Conservation (phyloP, 53 echinoderm and acorn worm genomes). For the Henricia sp. region DNA sequence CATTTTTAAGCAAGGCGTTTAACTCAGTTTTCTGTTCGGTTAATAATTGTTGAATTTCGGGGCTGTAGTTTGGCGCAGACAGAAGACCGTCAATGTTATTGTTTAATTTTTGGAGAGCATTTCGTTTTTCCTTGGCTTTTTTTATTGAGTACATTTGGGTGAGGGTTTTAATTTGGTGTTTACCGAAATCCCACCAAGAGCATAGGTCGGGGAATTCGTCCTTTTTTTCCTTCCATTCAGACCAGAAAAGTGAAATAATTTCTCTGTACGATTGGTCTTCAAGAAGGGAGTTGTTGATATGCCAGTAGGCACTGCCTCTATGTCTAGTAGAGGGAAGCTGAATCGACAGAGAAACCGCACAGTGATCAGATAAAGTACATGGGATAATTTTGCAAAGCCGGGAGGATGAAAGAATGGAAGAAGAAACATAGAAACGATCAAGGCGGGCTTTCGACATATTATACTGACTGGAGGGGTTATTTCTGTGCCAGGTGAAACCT, state of each 20-base stretch:
- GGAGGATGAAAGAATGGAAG: not conserved
- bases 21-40: not conserved
- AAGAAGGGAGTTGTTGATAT: conserved; percentile 25
- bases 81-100: conserved; percentile 7
- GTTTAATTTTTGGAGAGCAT: not conserved
- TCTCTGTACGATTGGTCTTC: conserved; percentile 24
- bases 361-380: conserved; percentile 28
- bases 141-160: not conserved
- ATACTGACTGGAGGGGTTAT: conserved; percentile 1
- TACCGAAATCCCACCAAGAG: conserved; percentile 45
- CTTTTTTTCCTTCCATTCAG: conserved; percentile 16
- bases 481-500: conserved; percentile 6
- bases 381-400: not conserved
- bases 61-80: conserved; percentile 2
- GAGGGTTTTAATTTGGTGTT: not conserved
- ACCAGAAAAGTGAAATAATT: conserved; percentile 14
- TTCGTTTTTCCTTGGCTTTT: not conserved
- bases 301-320: conserved; percentile 23
- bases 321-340: not conserved
- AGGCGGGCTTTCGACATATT: not conserved
- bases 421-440: conserved; percentile 14
- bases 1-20: not conserved
- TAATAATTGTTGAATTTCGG: not conserved
- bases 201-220: conserved; percentile 28
- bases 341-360: not conserved